Percentiles rank a stretch among this genome's conserved stretches.
Conservation (phyloP, 2,797 vertebrate species). For the Centropyge bicolor region DNA sequence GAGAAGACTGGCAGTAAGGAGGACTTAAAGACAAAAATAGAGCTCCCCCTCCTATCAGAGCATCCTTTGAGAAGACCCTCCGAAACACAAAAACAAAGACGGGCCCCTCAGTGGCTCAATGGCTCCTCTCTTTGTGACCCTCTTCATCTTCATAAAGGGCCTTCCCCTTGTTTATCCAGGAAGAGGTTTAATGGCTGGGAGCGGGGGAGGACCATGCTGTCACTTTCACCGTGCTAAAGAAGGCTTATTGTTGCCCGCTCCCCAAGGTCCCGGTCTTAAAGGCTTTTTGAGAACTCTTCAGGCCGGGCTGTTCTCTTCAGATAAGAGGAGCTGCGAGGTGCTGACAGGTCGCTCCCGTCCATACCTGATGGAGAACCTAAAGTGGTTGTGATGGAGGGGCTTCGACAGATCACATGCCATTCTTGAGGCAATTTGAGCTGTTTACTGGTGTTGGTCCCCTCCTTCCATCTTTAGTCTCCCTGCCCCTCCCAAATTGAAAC, state of each 20-base stretch:
- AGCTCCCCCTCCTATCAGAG: constrained; percentile 87
- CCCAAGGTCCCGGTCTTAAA: constrained; percentile 83
- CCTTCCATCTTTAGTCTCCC: constrained; percentile 34
- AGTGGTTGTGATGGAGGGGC: constrained; percentile 61
- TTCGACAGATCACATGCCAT: constrained; percentile 41
- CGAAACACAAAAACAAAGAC: constrained; percentile 90
- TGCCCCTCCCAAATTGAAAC: constrained; percentile 50
- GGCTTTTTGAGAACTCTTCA: constrained; percentile 80
- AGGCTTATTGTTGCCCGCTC: constrained; percentile 88
- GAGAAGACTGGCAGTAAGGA: constrained; percentile 82
- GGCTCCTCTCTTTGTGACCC: constrained; percentile 88
- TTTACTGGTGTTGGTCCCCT: constrained; percentile 24
- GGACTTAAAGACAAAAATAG: constrained; percentile 88
- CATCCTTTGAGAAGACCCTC: constrained; percentile 89
- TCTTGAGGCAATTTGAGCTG: constrained; percentile 67
- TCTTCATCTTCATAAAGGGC: constrained; percentile 90
- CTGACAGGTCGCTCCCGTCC: constrained; percentile 52
- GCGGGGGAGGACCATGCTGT: constrained; percentile 87
- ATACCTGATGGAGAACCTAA: constrained; percentile 60
- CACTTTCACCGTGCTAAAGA: constrained; percentile 86
- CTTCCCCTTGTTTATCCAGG: constrained; percentile 92
- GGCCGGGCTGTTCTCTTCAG: constrained; percentile 59
- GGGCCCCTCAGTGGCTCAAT: constrained; percentile 87
- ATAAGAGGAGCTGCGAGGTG: constrained; percentile 63
- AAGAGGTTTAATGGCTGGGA: constrained; percentile 90